phyloP scores from a whole-genome alignment of 1,140 invertebrate species.

The Rhopalosiphum padi region DNA sequence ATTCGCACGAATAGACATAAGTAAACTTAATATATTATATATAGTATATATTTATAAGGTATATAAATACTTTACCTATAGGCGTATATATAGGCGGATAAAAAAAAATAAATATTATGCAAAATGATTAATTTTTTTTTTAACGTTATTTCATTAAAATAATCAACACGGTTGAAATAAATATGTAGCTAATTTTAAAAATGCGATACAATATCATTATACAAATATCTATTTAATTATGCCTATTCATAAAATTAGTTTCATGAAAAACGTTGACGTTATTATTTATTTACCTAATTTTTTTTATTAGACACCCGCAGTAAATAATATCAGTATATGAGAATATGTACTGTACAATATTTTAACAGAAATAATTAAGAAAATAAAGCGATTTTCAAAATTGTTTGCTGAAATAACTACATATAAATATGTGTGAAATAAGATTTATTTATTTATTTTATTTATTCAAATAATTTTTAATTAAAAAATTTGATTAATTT shows the following conservation, averaged over 20 bases:
- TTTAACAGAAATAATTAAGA: neutral
- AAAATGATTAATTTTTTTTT: neutral
- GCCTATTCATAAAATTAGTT: neutral
- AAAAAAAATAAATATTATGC: neutral
- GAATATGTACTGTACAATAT: neutral
- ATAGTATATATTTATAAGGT: neutral
- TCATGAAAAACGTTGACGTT: neutral
- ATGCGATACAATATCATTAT: neutral
- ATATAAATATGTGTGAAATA: neutral
- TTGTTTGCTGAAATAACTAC: neutral
- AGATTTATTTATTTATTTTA: neutral
- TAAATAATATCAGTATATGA: neutral
- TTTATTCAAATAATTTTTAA: neutral
- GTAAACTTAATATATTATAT: neutral
- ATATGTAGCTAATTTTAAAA: neutral
- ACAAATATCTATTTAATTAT: neutral
- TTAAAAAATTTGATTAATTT: neutral
- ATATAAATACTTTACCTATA: neutral
- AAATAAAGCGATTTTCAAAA: neutral
- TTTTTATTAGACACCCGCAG: neutral
- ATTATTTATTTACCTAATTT: neutral
- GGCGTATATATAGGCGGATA: neutral
- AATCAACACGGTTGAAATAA: too few species aligned
- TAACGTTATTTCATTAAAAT: neutral
- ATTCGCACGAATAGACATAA: conserved; percentile 19